Conservation (phyloP, 1,140 invertebrate species). For the Drosophila pachea region DNA sequence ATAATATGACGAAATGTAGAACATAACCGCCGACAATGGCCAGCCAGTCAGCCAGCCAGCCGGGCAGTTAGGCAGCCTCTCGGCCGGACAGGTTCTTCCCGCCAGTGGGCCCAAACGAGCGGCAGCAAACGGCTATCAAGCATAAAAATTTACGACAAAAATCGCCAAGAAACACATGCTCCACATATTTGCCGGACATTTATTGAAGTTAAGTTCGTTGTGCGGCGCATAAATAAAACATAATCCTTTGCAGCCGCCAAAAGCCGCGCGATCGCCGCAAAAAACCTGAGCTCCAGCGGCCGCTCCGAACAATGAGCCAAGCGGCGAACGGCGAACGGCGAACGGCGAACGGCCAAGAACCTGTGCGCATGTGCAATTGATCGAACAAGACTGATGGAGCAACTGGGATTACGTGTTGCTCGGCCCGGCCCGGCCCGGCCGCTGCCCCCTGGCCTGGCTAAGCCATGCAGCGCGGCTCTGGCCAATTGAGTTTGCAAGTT, state of each 20-base stretch:
- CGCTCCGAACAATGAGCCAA: neutral
- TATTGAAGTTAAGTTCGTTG: slow-evolving; percentile 79
- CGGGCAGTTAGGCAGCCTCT: neutral
- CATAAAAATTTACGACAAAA: slow-evolving; percentile 78
- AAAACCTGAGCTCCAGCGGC: slow-evolving; percentile 23
- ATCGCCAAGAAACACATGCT: slow-evolving; percentile 78
- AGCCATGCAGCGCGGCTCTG: slow-evolving; percentile 22
- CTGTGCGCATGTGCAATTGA: slow-evolving; percentile 77
- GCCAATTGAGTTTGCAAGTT: slow-evolving; percentile 78
- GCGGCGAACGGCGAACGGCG: slow-evolving; percentile 27
- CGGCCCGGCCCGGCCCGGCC: neutral
- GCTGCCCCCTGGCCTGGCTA: neutral
- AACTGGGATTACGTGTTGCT: slow-evolving; percentile 72
- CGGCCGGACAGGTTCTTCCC: neutral
- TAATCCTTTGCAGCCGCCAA: slow-evolving; percentile 62
- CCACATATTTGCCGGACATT: slow-evolving; percentile 79
- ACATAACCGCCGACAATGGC: slow-evolving; percentile 70
- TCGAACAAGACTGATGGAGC: slow-evolving; percentile 78
- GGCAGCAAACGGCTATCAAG: slow-evolving; percentile 49
- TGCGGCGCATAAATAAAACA: slow-evolving; percentile 78
- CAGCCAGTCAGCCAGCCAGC: slow-evolving; percentile 4
- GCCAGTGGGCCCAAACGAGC: slow-evolving; percentile 22
- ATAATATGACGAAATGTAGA: slow-evolving; percentile 78
- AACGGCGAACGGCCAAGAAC: slow-evolving; percentile 50
- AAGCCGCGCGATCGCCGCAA: slow-evolving; percentile 44